phyloP scores from a whole-genome alignment of 2,113 vertebrate species.

The Dasyurus viverrinus region DNA sequence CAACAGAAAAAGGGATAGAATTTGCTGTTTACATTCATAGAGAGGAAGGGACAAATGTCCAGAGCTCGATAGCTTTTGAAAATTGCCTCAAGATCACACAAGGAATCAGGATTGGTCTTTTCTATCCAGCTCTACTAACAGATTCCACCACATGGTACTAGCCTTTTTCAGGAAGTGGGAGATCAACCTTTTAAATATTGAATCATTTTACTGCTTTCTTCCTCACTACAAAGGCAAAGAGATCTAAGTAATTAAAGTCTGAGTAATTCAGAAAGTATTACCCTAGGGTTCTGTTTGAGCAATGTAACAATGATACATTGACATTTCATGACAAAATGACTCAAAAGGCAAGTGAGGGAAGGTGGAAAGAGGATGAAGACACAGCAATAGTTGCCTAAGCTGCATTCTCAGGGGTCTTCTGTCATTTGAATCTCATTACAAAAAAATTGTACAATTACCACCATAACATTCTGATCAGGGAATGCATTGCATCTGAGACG shows the following conservation, averaged over 20 bases:
- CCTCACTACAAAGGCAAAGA: neutral
- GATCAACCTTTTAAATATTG: neutral
- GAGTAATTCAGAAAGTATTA: neutral
- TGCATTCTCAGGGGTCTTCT: neutral
- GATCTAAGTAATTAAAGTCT: neutral
- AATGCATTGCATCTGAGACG: neutral
- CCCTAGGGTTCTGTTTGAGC: constrained; percentile 1
- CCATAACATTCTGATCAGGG: too few species aligned
- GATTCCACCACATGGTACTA: neutral
- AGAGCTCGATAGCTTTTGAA: neutral
- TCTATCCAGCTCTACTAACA: neutral
- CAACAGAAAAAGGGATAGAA: neutral
- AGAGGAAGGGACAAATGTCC: neutral
- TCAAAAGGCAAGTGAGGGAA: neutral
- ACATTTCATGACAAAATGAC: neutral
- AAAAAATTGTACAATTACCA: neutral
- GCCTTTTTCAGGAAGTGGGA: neutral
- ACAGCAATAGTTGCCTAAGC: neutral
- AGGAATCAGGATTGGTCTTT: neutral
- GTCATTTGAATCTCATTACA: neutral
- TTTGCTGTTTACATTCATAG: neutral
- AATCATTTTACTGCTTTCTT: neutral
- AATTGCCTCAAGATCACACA: neutral
- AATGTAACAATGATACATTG: neutral
- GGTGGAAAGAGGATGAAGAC: neutral